Base-by-base conservation (phyloP, 1,140 invertebrate genomes). In the Agrilus planipennis region DNA sequence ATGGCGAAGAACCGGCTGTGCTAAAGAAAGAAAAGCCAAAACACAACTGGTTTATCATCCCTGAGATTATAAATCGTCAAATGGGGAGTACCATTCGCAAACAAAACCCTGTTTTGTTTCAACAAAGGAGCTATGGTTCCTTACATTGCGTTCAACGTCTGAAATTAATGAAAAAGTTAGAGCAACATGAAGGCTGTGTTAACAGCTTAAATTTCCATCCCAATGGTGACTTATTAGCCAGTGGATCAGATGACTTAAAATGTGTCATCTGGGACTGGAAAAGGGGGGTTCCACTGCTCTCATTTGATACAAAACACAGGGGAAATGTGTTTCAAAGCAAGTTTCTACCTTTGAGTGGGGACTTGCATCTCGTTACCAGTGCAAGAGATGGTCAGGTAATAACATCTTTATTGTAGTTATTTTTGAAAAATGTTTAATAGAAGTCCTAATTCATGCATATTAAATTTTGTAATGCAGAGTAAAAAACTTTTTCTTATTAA, bases 241-340 rank as follows among this genome's bases (percentile, higher is more conserved):
- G 86, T 60, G 89, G 86, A 3, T 94, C 90, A 1, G 90, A 96
- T 70, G 92, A 96, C 68, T 72, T 81, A 7, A 71, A 75, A 29
- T 47, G 93, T 19, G 71, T 86, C 19, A 63, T 96, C 15, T 96
- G 91, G 91, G 81, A 95, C 58, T 95, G 90, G 90, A 75, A 84
- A 10, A 57, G 67, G 4, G 79, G 78, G 42, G 77, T 75, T 49
- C 64, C 69, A 3, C 50, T 76, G 6, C 61, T 82, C 34, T 65
- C 65, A 15, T 84, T 83, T 50, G 71, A 79, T 41, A 87, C 79
- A 31, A 84, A 85, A 2, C 90, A 96, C 61, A 71, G 70, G 31
- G 75, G 77, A 21, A 95, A 96, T 63, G 80, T 95, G 14, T 94
- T 93, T 65, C 88, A 93, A 58, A 73, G 76, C 70, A 91, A 75